Base-by-base conservation (phyloP, 2,888 invertebrate species). In the Drosophila atripex region DNA sequence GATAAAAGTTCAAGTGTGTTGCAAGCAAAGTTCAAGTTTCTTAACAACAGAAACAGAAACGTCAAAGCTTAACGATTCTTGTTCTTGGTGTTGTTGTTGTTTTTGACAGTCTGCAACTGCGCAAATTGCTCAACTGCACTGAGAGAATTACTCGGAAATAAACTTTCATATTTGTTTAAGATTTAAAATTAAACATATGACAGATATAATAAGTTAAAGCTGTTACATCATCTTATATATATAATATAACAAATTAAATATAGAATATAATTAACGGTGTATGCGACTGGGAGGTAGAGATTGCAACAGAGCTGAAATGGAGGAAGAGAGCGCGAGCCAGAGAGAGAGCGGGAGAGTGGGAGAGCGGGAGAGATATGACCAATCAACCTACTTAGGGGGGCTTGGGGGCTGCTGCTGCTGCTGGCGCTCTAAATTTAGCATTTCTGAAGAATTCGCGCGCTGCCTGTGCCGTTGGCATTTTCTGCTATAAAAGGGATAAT, bases 341-440 rank as follows among this genome's bases (percentile, higher is more conserved):
- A 41, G 51, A 21, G 56, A 46, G 47, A 23, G 55, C 25, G 51
- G 28, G 38, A 30, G 47, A 23, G 55, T 23, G 51, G 28, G 38
- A 30, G 51, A 38, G 41, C 55, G 50, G 41, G 28, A 28, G 50
- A 51, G 55, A 57, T 79, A 73, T 71, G 71, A 85, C 88, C 88
- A 88, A 88, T 88, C 88, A 88, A 88, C 88, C 88, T 88, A 88
- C 80, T 83, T 87, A 70, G 69, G 66, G 71, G 57, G 49, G 60
- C 66, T 71, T 55, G 59, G 56, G 75, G 52, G 56, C 51, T 50
- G 63, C 52, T 74, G 61, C 60, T 77, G 77, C 53, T 74, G 61
- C 60, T 77, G 77, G 75, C 72, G 79, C 76, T 86, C 85, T 85
- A 84, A 84, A 85, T 85, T 80, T 86, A 84, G 85, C 75, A 72